phyloP scores from a whole-genome alignment of 2,113 vertebrate species.

The Pomatostomus ruficeps region DNA sequence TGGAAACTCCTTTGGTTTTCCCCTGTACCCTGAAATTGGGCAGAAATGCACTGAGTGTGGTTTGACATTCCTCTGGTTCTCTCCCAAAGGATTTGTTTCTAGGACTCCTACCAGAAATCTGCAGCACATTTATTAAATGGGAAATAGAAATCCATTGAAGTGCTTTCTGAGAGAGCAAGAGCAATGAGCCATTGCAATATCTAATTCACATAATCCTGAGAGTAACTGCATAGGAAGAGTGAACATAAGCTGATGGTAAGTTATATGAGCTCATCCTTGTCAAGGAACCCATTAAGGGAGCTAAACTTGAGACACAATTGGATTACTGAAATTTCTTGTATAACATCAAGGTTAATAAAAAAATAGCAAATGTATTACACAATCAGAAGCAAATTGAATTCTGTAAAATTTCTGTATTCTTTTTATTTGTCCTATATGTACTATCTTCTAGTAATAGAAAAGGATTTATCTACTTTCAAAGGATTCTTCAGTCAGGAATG shows the following conservation, averaged over 20 bases:
- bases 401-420: neutral
- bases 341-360: constrained; percentile 45
- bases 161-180: neutral
- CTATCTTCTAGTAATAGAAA: neutral
- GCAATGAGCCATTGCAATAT: constrained; percentile 2
- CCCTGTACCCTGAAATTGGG: neutral
- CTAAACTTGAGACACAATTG: neutral
- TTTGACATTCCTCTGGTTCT: neutral
- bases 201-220: neutral
- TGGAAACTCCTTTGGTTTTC: neutral
- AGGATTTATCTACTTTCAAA: neutral
- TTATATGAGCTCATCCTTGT: constrained; percentile 27
- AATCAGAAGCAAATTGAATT: constrained; percentile 29
- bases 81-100: neutral
- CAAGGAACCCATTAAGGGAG: constrained; percentile 5
- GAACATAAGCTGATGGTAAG: neutral
- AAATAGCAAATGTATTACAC: neutral
- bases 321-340: constrained; percentile 33
- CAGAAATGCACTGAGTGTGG: neutral
- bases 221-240: neutral
- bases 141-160: neutral
- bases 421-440: neutral
- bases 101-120: neutral
- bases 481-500: neutral
- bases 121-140: neutral